phyloP scores from a whole-genome alignment of 2,888 invertebrate genomes.

The Nemurella pictetii region DNA sequence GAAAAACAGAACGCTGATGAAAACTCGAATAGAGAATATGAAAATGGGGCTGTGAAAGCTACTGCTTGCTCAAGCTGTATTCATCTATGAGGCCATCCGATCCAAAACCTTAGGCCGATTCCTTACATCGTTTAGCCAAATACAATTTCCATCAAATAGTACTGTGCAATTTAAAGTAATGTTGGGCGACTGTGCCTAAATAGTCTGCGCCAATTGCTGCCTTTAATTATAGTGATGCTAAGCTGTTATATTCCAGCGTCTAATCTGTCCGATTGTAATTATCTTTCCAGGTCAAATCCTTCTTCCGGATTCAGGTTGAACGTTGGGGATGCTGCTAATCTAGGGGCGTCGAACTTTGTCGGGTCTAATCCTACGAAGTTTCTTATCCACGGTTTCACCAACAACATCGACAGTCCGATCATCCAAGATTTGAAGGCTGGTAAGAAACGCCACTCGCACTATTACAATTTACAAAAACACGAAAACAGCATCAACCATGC shows the following conservation, averaged over 20 bases:
- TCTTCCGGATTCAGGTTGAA: background rate
- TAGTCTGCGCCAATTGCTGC: too few relatives aligned
- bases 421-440: conserved; percentile 18
- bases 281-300: background rate
- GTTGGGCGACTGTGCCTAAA: background rate
- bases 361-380: conserved; percentile 16
- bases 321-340: background rate
- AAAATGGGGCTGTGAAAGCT: too few relatives aligned
- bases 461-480: background rate
- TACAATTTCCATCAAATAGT: too few relatives aligned
- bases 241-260: too few relatives aligned
- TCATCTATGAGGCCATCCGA: too few relatives aligned
- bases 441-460: background rate
- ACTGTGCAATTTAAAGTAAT: background rate
- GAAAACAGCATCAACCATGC: background rate
- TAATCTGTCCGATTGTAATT: too few relatives aligned
- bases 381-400: conserved; percentile 20
- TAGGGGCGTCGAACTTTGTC: background rate
- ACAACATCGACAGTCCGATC: background rate
- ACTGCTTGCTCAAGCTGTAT: too few relatives aligned
- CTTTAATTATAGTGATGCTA: too few relatives aligned
- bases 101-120: too few relatives aligned
- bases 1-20: too few relatives aligned
- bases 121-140: too few relatives aligned
- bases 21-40: too few relatives aligned